Conservation (phyloP, 2,113 vertebrate species). For the Dermatemys mawii region DNA sequence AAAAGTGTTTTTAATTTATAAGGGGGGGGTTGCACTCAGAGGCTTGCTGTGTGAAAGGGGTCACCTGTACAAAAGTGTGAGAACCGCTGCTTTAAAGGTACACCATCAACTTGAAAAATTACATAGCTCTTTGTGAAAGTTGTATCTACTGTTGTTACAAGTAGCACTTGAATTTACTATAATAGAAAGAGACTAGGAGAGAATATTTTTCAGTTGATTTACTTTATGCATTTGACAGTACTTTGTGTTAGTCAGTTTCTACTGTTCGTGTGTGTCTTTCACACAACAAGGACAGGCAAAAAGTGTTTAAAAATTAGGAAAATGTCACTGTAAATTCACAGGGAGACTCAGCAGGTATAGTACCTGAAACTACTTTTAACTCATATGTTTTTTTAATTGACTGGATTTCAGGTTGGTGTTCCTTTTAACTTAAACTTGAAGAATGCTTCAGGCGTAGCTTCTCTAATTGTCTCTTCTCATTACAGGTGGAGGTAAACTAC, state of each 20-base stretch:
- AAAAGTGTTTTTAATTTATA: no score
- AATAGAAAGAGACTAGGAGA: neutral
- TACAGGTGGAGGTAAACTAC: conserved; percentile 50
- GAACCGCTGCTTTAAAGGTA: neutral
- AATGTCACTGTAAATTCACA: neutral
- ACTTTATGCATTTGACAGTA: neutral
- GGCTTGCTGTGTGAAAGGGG: no score
- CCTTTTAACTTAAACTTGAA: neutral
- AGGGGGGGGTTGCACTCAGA: no score
- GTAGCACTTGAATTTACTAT: neutral
- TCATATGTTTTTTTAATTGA: neutral
- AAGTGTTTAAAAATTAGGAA: neutral
- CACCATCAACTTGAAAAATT: neutral
- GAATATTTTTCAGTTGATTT: neutral
- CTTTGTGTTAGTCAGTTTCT: neutral
- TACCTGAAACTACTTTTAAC: neutral
- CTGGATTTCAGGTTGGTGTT: neutral
- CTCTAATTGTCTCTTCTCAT: neutral
- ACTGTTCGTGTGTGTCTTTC: neutral
- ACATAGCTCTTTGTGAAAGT: neutral
- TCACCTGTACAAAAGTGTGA: no score
- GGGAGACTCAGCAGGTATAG: neutral
- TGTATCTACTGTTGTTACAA: neutral
- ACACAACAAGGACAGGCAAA: accelerated
- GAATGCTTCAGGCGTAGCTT: neutral